These are phyloP conservation scores for Cosmia trapezina DNA, from an alignment of 2,888 invertebrate genomes.

Conservation along the genomic window DNA sequence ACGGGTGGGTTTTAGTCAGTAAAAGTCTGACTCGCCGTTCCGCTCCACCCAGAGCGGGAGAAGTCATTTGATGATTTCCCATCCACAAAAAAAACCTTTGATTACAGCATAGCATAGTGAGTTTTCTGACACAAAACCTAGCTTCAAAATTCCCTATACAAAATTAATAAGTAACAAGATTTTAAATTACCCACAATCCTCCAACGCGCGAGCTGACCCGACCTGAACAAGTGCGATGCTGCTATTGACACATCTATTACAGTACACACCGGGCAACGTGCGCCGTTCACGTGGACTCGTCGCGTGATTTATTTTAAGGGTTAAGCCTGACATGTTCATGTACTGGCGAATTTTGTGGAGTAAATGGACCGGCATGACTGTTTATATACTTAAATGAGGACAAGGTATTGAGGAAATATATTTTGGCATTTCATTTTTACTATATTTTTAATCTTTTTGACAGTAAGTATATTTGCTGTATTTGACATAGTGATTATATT, in stretches of 20 bases:
- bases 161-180: constrained; percentile 12
- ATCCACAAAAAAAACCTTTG: no score
- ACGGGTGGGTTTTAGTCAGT: no score
- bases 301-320: constrained; percentile 56
- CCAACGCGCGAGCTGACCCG: constrained; percentile 8
- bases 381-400: constrained; percentile 32
- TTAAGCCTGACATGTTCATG: constrained; percentile 30
- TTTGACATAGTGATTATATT: no score
- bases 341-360: constrained; percentile 7
- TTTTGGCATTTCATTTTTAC: no score
- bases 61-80: no score
- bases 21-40: no score
- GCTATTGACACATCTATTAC: constrained; percentile 55
- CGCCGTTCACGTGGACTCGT: constrained; percentile 43
- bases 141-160: not conserved
- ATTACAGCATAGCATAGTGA: not conserved
- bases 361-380: constrained; percentile 39
- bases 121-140: not conserved
- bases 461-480: no score
- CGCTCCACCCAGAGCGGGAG: no score
- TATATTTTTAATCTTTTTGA: no score
- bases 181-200: constrained; percentile 18
- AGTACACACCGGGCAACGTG: constrained; percentile 41
- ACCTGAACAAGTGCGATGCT: constrained; percentile 32
- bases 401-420: not conserved